Percentiles rank a stretch among this genome's conserved stretches.
These are phyloP conservation scores for Rissa tridactyla DNA, from an alignment of 2,113 vertebrate species.

Conservation along the genomic window DNA sequence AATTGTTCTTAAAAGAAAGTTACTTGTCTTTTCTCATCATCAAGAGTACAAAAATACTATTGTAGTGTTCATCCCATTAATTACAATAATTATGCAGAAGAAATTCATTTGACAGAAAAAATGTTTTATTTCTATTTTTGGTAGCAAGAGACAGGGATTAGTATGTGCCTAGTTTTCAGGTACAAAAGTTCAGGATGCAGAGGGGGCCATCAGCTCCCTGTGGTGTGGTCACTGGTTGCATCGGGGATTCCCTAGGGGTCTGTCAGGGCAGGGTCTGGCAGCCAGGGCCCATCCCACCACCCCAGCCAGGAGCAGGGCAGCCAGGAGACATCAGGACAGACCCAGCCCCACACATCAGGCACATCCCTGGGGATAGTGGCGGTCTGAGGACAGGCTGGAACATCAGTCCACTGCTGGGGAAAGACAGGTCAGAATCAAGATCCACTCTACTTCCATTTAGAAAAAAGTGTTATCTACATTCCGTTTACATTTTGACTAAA, in stretches of 20 bases:
- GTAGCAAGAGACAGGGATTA: neutral
- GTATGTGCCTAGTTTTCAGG: neutral
- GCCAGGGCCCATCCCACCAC: fast-evolving
- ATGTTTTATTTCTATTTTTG: neutral
- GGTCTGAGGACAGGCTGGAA: neutral
- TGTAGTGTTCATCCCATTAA: neutral
- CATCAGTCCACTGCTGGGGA: fast-evolving
- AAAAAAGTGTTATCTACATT: neutral
- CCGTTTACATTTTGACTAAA: neutral
- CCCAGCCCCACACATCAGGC: fast-evolving
- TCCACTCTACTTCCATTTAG: neutral
- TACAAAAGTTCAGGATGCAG: neutral
- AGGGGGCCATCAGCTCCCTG: neutral
- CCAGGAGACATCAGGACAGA: fast-evolving
- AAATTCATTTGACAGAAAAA: neutral
- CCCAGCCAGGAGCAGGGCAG: neutral
- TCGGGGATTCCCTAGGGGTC: neutral
- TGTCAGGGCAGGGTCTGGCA: fast-evolving
- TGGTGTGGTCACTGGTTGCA: neutral
- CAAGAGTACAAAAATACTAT: neutral
- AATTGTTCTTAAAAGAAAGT: neutral
- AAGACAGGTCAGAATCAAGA: too few relatives aligned
- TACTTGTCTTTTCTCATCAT: neutral
- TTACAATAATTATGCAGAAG: neutral
- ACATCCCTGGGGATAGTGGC: fast-evolving